These are phyloP conservation scores for Andricus curvator DNA, from an alignment of 2,888 invertebrate genomes.

Conservation along the genomic window DNA sequence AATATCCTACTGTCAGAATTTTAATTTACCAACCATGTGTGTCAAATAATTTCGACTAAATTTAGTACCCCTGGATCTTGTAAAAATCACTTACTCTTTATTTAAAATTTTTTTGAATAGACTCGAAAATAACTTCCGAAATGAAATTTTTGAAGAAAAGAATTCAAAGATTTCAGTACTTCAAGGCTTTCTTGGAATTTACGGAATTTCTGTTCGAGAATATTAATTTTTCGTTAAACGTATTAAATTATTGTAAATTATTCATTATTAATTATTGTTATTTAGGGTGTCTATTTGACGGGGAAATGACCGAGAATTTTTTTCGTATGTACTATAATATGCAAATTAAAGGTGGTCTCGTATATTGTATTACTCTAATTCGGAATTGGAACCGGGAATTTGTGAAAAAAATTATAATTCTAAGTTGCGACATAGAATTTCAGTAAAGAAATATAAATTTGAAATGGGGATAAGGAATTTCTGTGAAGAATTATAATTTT, in stretches of 20 bases:
- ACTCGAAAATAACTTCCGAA: slow-evolving; percentile 11
- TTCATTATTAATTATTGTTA: neutral
- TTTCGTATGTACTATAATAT: too few relatives aligned
- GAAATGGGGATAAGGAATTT: too few relatives aligned
- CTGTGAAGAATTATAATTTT: too few relatives aligned
- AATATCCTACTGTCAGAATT: neutral
- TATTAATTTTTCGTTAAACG: neutral
- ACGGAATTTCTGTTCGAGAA: slow-evolving; percentile 6
- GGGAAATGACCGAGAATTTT: too few relatives aligned
- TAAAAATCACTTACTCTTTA: neutral
- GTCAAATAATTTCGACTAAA: neutral
- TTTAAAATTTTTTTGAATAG: neutral
- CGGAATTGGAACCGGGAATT: too few relatives aligned
- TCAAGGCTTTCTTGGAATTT: neutral
- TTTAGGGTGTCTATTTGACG: too few relatives aligned
- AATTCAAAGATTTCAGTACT: slow-evolving; percentile 4
- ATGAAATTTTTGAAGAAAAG: neutral
- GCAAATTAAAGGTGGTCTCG: too few relatives aligned
- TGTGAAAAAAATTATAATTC: too few relatives aligned
- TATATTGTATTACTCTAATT: too few relatives aligned
- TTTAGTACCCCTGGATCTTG: neutral
- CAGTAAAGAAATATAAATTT: too few relatives aligned
- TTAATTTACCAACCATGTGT: neutral
- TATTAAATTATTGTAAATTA: neutral
- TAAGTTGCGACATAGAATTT: too few relatives aligned